These are phyloP conservation scores for Ditula angustiorana DNA, from an alignment of 2,888 invertebrate genomes.

Conservation along the genomic window DNA sequence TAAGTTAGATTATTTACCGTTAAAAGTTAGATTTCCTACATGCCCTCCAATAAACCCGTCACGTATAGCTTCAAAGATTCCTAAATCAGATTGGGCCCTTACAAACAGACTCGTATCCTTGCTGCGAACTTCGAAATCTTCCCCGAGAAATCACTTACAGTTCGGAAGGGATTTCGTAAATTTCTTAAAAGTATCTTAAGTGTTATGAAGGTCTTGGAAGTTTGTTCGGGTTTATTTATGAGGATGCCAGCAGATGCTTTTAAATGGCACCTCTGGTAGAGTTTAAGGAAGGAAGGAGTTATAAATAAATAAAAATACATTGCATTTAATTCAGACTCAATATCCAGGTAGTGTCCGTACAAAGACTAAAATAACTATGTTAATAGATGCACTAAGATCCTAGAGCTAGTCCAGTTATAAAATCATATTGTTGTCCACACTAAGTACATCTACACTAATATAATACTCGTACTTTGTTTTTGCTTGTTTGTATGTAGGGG, in stretches of 20 bases:
- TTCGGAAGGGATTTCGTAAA: constrained; percentile 27
- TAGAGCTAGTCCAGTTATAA: no score
- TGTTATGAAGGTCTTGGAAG: constrained; percentile 14
- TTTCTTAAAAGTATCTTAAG: constrained; percentile 28
- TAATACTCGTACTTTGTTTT: no score
- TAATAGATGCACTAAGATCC: no score
- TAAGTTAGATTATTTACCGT: neutral
- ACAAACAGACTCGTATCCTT: constrained; percentile 8
- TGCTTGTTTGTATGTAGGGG: no score
- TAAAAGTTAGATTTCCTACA: constrained; percentile 3
- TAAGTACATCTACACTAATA: no score
- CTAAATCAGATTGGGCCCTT: constrained; percentile 26
- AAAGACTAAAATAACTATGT: no score
- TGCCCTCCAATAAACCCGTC: neutral
- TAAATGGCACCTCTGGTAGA: neutral
- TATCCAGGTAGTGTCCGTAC: no score
- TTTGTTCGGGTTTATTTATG: constrained; percentile 23
- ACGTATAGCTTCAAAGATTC: constrained; percentile 10
- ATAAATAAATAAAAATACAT: neutral
- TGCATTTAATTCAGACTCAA: neutral
- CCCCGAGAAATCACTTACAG: constrained; percentile 29
- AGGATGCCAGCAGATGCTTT: neutral
- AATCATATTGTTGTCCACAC: no score
- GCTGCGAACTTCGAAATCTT: constrained; percentile 15
- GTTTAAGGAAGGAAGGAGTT: neutral